Conservation (phyloP, 1,140 invertebrate species). For the Drosophila lowei region DNA sequence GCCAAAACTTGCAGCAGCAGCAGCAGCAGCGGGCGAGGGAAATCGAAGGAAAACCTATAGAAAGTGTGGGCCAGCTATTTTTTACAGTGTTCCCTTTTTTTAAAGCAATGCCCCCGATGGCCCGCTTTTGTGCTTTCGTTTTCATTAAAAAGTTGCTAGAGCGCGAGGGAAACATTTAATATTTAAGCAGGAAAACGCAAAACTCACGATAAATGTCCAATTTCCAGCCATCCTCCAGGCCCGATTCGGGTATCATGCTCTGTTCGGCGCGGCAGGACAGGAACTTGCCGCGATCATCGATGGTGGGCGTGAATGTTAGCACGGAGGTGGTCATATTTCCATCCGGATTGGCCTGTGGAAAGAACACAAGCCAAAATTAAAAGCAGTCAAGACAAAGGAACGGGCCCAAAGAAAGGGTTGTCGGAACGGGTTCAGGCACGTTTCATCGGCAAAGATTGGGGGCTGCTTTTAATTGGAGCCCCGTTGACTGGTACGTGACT, state of each 20-base stretch:
- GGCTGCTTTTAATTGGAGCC: constrained; percentile 72
- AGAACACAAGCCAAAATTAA: constrained; percentile 36
- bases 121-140: constrained; percentile 53
- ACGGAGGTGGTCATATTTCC: constrained; percentile 93
- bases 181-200: constrained; percentile 40
- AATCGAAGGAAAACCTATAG: constrained; percentile 29
- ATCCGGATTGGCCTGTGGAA: constrained; percentile 88
- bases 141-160: constrained; percentile 71
- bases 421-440: constrained; percentile 35
- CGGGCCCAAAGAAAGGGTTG: constrained; percentile 29
- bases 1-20: constrained; percentile 77
- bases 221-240: constrained; percentile 91
- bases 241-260: constrained; percentile 88
- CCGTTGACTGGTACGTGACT: constrained; percentile 61
- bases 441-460: constrained; percentile 54
- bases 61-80: constrained; percentile 31
- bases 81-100: constrained; percentile 44
- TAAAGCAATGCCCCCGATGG: constrained; percentile 26
- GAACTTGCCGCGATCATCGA: constrained; percentile 92
- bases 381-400: constrained; percentile 50
- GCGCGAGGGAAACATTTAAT: constrained; percentile 68
- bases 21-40: constrained; percentile 26
- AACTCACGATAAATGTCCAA: constrained; percentile 94
- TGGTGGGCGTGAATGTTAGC: constrained; percentile 91
- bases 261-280: constrained; percentile 92